A percentile compares a stretch with the other conserved stretches of the same genome.
Conservation (phyloP, 2,888 invertebrate genomes). For the Saturnia pavonia region DNA sequence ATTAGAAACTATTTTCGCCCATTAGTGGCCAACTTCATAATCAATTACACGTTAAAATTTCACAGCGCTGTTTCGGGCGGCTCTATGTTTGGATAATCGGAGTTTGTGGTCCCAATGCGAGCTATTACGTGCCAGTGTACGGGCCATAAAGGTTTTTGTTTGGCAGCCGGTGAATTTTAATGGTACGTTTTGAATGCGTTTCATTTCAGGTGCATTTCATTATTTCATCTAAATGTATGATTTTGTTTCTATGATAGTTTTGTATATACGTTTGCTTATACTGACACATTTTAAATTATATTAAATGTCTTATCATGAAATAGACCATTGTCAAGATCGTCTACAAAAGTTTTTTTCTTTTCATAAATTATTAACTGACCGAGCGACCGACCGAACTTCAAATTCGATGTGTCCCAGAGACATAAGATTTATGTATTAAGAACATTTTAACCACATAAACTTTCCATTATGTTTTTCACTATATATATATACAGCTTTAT, state of each 20-base stretch:
- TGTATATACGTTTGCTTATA: background rate
- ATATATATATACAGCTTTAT: no score
- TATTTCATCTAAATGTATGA: constrained; percentile 26
- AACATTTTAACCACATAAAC: no score
- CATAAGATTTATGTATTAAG: no score
- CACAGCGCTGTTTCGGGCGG: constrained; percentile 73
- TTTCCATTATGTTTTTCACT: no score
- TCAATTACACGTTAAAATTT: constrained; percentile 80
- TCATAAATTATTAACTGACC: no score
- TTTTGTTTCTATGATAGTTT: constrained; percentile 2
- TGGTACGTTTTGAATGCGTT: constrained; percentile 60
- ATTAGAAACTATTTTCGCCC: constrained; percentile 81
- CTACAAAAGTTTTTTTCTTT: background rate
- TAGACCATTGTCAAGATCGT: background rate
- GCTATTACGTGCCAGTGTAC: constrained; percentile 66
- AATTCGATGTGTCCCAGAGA: background rate
- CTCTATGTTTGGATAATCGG: constrained; percentile 76
- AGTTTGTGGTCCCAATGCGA: constrained; percentile 80
- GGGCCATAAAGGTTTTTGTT: constrained; percentile 75
- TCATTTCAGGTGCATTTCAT: constrained; percentile 47
- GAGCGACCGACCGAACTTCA: background rate
- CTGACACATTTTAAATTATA: background rate
- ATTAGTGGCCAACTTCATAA: constrained; percentile 80
- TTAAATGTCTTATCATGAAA: background rate
- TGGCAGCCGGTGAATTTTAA: constrained; percentile 68